These are phyloP conservation scores for Oscheius sp. DNA, from an alignment of 2,888 invertebrate species.

Conservation along the genomic window DNA sequence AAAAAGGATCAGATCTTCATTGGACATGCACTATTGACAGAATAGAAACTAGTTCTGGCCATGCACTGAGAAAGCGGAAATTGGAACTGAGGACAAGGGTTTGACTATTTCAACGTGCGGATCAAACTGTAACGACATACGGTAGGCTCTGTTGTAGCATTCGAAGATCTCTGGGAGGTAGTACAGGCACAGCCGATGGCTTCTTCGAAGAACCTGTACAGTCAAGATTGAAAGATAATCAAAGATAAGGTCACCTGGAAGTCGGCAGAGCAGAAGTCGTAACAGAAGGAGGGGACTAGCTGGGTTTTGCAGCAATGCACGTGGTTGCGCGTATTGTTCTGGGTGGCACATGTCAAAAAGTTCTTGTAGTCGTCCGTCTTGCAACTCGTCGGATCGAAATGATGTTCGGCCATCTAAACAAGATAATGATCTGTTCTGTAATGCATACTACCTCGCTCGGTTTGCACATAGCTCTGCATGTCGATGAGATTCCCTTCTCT, in stretches of 20 bases:
- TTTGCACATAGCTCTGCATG: constrained; percentile 85
- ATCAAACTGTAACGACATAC: constrained; percentile 52
- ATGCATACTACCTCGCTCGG: constrained; percentile 54
- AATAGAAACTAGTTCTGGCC: constrained; percentile 9
- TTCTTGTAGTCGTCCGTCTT: constrained; percentile 71
- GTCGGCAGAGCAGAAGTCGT: constrained; percentile 70
- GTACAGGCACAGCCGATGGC: constrained; percentile 72
- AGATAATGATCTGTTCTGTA: too few relatives aligned
- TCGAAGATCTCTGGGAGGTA: constrained; percentile 73
- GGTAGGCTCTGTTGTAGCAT: constrained; percentile 69
- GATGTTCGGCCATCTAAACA: constrained; percentile 57
- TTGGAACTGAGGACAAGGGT: constrained; percentile 33
- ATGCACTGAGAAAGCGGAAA: constrained; percentile 32
- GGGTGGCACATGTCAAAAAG: constrained; percentile 70
- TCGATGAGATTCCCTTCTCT: constrained; percentile 83
- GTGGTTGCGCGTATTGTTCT: constrained; percentile 68
- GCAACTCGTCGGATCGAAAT: constrained; percentile 72
- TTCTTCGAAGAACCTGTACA: constrained; percentile 65
- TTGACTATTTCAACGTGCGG: constrained; percentile 29
- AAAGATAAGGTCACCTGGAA: constrained; percentile 51
- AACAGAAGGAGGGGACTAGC: constrained; percentile 72
- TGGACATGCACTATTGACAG: constrained; percentile 21
- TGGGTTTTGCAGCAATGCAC: constrained; percentile 72
- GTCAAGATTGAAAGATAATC: background rate
- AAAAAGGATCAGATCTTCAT: constrained; percentile 38